Evolutionary conservation across 2,797 vertebrate species (phyloP).

Genomic region (Lepus oiostolus): DNA sequence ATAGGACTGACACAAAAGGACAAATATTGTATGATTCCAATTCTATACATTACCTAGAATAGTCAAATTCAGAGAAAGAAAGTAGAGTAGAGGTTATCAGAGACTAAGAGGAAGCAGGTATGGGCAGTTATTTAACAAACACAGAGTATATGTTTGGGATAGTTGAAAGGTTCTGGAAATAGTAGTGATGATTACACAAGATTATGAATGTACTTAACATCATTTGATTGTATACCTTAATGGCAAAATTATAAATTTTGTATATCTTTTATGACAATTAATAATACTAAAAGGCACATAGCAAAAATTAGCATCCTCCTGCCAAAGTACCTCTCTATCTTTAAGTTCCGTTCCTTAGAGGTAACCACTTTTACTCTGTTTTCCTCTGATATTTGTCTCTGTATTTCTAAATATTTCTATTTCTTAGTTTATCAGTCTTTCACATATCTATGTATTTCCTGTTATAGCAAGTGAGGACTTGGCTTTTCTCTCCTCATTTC

Average conservation of each 20-base stretch:
- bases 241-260: neutral
- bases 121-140: neutral
- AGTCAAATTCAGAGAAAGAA: neutral
- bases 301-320: neutral
- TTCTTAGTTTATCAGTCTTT: neutral
- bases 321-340: neutral
- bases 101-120: neutral
- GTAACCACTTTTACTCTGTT: neutral
- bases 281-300: neutral
- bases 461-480: neutral
- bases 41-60: neutral
- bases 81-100: neutral
- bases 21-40: too few species aligned
- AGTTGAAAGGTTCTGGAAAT: neutral
- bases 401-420: neutral
- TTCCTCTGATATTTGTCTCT: neutral
- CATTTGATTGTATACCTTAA: neutral
- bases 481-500: neutral
- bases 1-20: neutral
- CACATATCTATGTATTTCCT: neutral
- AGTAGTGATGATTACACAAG: neutral
- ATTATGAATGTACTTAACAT: neutral
- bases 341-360: neutral
- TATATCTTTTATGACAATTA: neutral
- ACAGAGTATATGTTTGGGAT: neutral